Evolutionary conservation across 2,888 invertebrate genomes (phyloP), one percentile per base, ranked within the genome.

Genomic region (Tenthredo amoena): DNA sequence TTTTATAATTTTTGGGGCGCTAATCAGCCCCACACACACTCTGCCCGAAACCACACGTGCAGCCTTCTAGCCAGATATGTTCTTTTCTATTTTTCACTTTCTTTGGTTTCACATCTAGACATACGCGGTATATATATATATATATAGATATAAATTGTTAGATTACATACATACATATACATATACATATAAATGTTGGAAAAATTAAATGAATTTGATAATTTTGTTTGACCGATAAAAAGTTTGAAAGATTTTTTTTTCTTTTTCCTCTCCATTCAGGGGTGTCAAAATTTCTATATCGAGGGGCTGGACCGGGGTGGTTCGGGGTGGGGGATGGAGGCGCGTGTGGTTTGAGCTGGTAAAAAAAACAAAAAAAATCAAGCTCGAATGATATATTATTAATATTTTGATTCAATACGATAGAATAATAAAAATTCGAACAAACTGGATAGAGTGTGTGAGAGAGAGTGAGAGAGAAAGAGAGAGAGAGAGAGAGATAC

Each of bases 21-120:
- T 81, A 81, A 81, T 62, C 81, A 77, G 21, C 76, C 77, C 47
- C 77, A 34, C 55, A 55, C 55, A 77, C 77, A 77, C 77, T 26
- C 55, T 34, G 77, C 77, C 55, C 77, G 77, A 50, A 77, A 77
- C 77, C 77, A 77, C 77, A 77, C 55, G 77, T 55, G 77, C 77
- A 31, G 31, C 21, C 55, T 50, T 77, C 6, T 31, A 50, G 50
- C 50, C n/a, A 18, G 18, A 31, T 77, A 34, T 18, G 15, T 31
- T 68, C 0, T 18, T 12, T 43, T 43, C 10, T 12, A 2, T 12
- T 47, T 15, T 4, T 47, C 3, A 3, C 12, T 47, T 47, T 47
- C 12, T 47, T 47, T 47, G 47, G 15, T 47, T 15, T 47, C 47
- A 47, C 47, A 47, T 47, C 47, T 47, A 47, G 3, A 15, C 47